Base-by-base conservation (phyloP, 1,140 invertebrate species). In the Euwallacea similis region DNA sequence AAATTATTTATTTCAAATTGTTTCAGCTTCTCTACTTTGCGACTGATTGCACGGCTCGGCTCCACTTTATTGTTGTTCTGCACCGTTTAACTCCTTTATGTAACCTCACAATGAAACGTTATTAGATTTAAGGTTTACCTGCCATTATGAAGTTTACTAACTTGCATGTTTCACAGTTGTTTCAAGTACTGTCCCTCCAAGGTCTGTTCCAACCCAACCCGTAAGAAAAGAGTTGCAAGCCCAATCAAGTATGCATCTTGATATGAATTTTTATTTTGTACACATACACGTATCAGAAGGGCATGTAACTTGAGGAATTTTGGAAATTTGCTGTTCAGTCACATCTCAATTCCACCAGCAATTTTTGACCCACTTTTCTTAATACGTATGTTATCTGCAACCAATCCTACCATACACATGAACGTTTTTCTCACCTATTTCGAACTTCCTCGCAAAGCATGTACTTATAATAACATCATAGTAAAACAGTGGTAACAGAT, bases 221-320 rank as follows among this genome's bases (percentile, higher is more conserved):
- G 79, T 70, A 75, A 79, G 77, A 81, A 82, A 78, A 76, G 79
- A 79, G 65, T 70, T 75, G 60, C 81, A 81, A 77, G 75, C 79
- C 60, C 77, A 78, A 70, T 82, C 81, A 82, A 82, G 81, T 82
- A 81, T 77, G 81, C 77, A 77, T 75, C 58, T 50, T 33, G 21
- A 33, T 33, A 33, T 33, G 13, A 11, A 50, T 6, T 50, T 50
- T 50, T 66, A 67, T 60, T 71, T 68, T 69, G 6, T 13, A 50
- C 46, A 33, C 21, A 33, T 33, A 33, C 21, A 33, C 21, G 4
- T 33, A 33, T 33, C 21, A 4, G 4, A 33, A 33, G 1, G 21
- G 21, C 21, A 33, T 33, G 21, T 33, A 33, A 33, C 21, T 33
- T 33, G 21, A 33, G 21, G 21, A 33, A 33, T 33, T 33, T 33